A percentile compares a stretch with the other conserved stretches of the same genome.
These are phyloP conservation scores for Eueides isabella DNA, from an alignment of 1,140 invertebrate species.

Conservation along the genomic window DNA sequence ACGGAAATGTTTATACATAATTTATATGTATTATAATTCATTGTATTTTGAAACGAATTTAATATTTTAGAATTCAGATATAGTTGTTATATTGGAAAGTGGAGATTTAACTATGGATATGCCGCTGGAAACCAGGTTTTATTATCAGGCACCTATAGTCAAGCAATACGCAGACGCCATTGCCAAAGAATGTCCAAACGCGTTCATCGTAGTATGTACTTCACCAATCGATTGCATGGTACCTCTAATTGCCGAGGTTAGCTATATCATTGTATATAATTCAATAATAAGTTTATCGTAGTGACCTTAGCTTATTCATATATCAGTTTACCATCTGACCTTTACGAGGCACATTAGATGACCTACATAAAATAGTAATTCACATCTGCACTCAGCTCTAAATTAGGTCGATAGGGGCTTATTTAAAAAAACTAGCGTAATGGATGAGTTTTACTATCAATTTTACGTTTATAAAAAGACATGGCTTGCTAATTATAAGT, in stretches of 20 bases:
- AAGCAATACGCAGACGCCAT: slow-evolving; percentile 68
- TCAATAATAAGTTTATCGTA: slow-evolving; percentile 4
- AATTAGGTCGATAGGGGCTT: slow-evolving; percentile 14
- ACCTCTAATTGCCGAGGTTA: slow-evolving; percentile 68
- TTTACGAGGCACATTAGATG: slow-evolving; percentile 17
- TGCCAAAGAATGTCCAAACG: slow-evolving; percentile 68
- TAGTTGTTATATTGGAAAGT: slow-evolving; percentile 70
- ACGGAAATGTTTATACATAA: too few relatives aligned
- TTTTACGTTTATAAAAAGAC: neutral
- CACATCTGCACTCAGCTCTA: neutral
- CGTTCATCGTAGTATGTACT: slow-evolving; percentile 65
- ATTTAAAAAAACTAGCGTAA: slow-evolving; percentile 17
- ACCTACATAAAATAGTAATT: slow-evolving; percentile 18
- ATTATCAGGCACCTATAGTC: slow-evolving; percentile 63
- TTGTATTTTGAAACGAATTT: slow-evolving; percentile 4
- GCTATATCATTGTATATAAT: slow-evolving; percentile 15
- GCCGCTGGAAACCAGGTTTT: slow-evolving; percentile 57
- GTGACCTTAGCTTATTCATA: slow-evolving; percentile 14
- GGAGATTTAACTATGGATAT: slow-evolving; percentile 52
- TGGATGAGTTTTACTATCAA: neutral
- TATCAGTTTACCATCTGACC: slow-evolving; percentile 19
- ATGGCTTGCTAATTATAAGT: too few relatives aligned
- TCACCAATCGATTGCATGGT: slow-evolving; percentile 76
- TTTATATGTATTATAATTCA: neutral
- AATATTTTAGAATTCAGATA: slow-evolving; percentile 61